Evolutionary conservation across 2,113 vertebrate genomes (phyloP), one percentile per base, ranked within the genome.

Genomic region (Pampusana beccarii): DNA sequence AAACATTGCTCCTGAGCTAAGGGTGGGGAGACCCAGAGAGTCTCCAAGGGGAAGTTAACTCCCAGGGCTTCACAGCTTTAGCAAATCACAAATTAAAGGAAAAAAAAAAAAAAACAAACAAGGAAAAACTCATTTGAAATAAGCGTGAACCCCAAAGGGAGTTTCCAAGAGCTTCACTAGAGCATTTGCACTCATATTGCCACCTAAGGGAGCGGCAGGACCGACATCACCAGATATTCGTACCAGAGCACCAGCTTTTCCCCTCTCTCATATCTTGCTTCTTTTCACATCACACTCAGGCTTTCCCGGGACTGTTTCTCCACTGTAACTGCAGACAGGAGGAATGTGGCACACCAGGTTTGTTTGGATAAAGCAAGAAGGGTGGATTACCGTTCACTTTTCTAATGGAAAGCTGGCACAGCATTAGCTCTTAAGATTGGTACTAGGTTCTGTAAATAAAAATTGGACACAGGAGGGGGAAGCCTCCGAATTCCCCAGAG

Each of bases 331-430:
- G 80, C 67, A 69, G 86, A 48, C 75, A 66, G 73, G 44, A 96
- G 90, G 91, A 94, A 94, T 90, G 94, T 58, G 87, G 71, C 78
- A 65, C 21, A 7, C 86, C 16, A 13, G 66, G 58, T 79, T 94
- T 94, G 90, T 95, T 94, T 95, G 94, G 87, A 90, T 82, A 86
- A 87, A 71, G 70, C 1, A 0, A 54, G 62, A 28, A 85, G 40
- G 2, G 36, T 21, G 48, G 66, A 95, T 95, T 90, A 69, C 23
- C 0, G 0, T 7, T 7, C 23, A 53, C 61, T 31, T 40, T 38
- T 48, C 56, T 51, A 60, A 78, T 38, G 69, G 83, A 74, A 86
- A 92, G 14, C 69, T 36, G 16, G 67, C 64, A 86, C 75, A 0
- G 0, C 25, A 0, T 44, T 5, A 25, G 73, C 61, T 46, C 71